A percentile compares a stretch with the other conserved stretches of the same genome.
These are phyloP conservation scores for Rhagonycha lutea DNA, from an alignment of 2,888 invertebrate genomes.

Conservation along the genomic window DNA sequence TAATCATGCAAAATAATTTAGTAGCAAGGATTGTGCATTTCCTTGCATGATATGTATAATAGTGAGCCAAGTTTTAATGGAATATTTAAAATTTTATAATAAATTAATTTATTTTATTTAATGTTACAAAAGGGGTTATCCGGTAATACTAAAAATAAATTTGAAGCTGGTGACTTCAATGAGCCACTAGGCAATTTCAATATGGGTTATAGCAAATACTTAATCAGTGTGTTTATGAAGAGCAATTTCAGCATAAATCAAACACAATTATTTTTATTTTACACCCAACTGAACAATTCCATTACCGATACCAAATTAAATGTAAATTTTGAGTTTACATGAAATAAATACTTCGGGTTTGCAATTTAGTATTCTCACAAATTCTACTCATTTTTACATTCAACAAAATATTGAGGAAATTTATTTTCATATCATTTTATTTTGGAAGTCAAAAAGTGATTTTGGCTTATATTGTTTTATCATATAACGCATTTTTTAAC, in stretches of 20 bases:
- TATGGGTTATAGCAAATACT: not conserved
- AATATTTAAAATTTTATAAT: too few species aligned
- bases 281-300: not conserved
- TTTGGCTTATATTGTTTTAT: not conserved
- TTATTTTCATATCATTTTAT: not conserved
- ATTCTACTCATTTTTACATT: not conserved
- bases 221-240: not conserved
- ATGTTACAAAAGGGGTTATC: too few species aligned
- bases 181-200: not conserved
- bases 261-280: not conserved
- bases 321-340: not conserved
- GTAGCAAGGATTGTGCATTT: not conserved
- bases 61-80: not conserved
- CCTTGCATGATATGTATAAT: not conserved
- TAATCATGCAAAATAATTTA: not conserved
- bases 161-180: not conserved
- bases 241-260: not conserved
- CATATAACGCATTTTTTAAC: slow-evolving; percentile 1
- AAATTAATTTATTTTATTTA: too few species aligned
- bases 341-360: not conserved
- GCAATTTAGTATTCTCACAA: too few species aligned
- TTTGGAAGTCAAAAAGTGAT: not conserved
- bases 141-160: not conserved
- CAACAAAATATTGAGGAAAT: not conserved
- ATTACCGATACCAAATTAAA: not conserved